phyloP scores from a whole-genome alignment of 2,888 invertebrate genomes.

The Eupithecia pulchellata region DNA sequence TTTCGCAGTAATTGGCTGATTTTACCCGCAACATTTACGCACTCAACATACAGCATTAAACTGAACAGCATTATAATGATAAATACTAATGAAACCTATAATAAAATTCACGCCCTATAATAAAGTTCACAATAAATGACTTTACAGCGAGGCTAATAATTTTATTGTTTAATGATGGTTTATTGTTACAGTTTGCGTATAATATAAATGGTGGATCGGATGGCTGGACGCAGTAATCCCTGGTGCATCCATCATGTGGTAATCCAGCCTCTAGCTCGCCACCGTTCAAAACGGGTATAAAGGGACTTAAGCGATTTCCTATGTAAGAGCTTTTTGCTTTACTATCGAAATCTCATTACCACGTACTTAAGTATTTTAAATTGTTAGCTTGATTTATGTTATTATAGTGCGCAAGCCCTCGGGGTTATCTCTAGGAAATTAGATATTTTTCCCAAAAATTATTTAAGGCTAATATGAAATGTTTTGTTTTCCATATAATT shows the following conservation, averaged over 20 bases:
- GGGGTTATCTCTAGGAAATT: too few species aligned
- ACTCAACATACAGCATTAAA: background rate
- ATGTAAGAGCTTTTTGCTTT: constrained; percentile 66
- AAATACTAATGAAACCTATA: constrained; percentile 28
- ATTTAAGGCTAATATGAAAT: background rate
- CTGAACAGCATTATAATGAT: constrained; percentile 22
- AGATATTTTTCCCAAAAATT: too few species aligned
- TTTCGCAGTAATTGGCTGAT: background rate
- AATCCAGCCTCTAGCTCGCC: constrained; percentile 68
- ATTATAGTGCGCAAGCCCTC: background rate
- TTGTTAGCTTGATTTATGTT: background rate
- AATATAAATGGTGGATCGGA: constrained; percentile 31
- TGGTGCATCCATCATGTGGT: constrained; percentile 73
- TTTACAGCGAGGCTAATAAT: constrained; percentile 38
- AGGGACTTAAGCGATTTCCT: constrained; percentile 70
- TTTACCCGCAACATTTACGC: background rate
- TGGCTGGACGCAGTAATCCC: constrained; percentile 63
- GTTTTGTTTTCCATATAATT: background rate
- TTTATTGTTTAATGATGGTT: constrained; percentile 45
- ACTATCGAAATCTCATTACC: constrained; percentile 57
- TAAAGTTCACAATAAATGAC: constrained; percentile 34
- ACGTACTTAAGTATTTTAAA: constrained; percentile 33
- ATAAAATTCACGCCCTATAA: constrained; percentile 34
- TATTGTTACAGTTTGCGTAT: constrained; percentile 38
- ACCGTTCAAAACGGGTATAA: constrained; percentile 70